Base-by-base conservation (phyloP, 2,113 vertebrate species). In the Paradoxurus hermaphroditus region DNA sequence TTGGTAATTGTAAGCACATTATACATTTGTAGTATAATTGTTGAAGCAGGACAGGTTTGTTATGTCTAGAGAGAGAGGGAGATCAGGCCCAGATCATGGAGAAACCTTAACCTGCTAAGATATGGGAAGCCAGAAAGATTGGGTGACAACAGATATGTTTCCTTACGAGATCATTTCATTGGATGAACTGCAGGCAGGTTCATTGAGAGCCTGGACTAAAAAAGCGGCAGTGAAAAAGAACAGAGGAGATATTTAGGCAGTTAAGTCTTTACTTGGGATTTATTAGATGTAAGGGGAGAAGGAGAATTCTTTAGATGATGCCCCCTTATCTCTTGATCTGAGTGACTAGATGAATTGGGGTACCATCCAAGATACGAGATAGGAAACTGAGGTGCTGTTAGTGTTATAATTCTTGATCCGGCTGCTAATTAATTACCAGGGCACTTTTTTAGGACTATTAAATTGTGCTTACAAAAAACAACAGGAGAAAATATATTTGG, bases 231-330 rank as follows among this genome's bases (percentile, higher is more conserved):
- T 51, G 56, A 81, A 94, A 88, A 91, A 85, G 39, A 89, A 79
- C 56, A 62, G 65, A n/a, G 49, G 13, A 83, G 8, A 65, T 86
- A 34, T 21, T 63, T 79, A 87, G 51, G 44, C 31, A 51, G 85
- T 53, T 72, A 91, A 91, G 51, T 97, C 15, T 86, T 86, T 78
- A 82, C 51, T 94, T 95, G 73, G 77, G 29, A 59, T 94, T 94
- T 90, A 78, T 77, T 97, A 46, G 41, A 86, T 97, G 34, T 90
- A 21, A 36, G 23, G 14, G 68, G 36, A 92, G 39, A 65, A 86
- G 62, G 85, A 44, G 34, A 46, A 91, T 41, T 94, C n/a, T 75
- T 90, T 90, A 7, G 36, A 77, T 83, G 59, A 53, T 56, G 12
- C 27, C 19, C 77, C 27, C 21, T 88, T 29, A 49, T 85, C 63